Base-by-base conservation (phyloP, 2,888 invertebrate genomes). In the Philereme transversata region DNA sequence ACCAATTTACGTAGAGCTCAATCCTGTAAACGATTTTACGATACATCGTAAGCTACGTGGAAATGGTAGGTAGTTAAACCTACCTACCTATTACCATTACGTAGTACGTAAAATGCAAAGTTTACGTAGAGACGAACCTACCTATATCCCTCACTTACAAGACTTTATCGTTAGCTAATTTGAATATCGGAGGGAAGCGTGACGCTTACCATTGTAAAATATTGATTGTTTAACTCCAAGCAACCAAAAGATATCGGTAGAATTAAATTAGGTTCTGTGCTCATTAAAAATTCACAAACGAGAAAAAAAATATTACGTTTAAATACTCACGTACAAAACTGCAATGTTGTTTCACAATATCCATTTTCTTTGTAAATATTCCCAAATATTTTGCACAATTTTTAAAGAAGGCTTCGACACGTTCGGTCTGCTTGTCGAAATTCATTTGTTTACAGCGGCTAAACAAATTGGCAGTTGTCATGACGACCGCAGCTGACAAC, bases 371-470 rank as follows among this genome's bases (percentile, higher is more conserved):
- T 72, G 59, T 75, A 72, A 73, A 70, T 70, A 71, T 67, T 64
- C 53, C 61, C 58, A 66, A 65, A 58, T 40, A 40, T 62, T 67
- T 62, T 52, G 44, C 47, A 57, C 61, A 64, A 60, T 67, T 68
- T 68, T 64, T 45, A 51, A 56, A 60, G 66, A 75, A 81, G 75
- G 68, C 73, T 74, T 71, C 66, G 74, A 72, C 79, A 82, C 81
- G 77, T 83, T 83, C 78, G 76, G 77, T 76, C 74, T 75, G 77
- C 71, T 76, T 74, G 75, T 76, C 84, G 85, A 77, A 77, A 74
- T 86, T 92, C 90, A 87, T 88, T 91, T 91, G 91, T 92, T 90
- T 90, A 90, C 87, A 77, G 74, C 76, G 76, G 78, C 81, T 69
- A 86, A 91, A 89, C 89, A 90, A 82, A 68, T 70, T 76, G 76